Conservation (phyloP, 2,113 vertebrate genomes). For the Chlamydotis undulata region DNA sequence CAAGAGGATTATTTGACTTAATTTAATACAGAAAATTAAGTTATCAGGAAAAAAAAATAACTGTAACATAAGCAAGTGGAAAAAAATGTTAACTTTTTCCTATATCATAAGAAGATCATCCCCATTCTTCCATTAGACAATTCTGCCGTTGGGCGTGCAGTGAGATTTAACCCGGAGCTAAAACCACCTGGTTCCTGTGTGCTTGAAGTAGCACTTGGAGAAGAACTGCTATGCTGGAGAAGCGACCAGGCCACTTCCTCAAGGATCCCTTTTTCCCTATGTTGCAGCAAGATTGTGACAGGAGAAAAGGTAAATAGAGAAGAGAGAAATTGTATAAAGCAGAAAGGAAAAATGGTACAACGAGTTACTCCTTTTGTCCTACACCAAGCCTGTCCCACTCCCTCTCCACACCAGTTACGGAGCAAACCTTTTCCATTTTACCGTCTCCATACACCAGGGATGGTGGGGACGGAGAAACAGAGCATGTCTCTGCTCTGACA, state of each 20-base stretch:
- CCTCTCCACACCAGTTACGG: neutral
- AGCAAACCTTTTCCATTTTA: neutral
- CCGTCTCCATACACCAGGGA: neutral
- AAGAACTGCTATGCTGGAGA: neutral
- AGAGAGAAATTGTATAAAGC: neutral
- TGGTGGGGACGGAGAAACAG: neutral
- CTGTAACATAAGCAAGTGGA: neutral
- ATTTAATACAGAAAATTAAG: slow-evolving; percentile 37
- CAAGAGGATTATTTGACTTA: slow-evolving; percentile 61
- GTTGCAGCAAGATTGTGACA: neutral
- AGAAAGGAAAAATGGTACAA: neutral
- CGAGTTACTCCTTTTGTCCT: neutral
- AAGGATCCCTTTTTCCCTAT: neutral
- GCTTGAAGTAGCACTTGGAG: neutral
- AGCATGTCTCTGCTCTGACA: neutral
- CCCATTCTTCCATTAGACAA: neutral
- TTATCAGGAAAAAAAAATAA: neutral
- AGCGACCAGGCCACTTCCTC: neutral
- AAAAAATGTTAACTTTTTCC: neutral
- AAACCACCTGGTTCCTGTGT: neutral
- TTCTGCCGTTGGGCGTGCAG: neutral
- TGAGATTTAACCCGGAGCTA: neutral
- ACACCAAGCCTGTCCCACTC: neutral
- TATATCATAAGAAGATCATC: neutral
- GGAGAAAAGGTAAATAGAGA: neutral